Evolutionary conservation across 2,888 invertebrate genomes (phyloP).

Genomic region (Melanotus villosus): DNA sequence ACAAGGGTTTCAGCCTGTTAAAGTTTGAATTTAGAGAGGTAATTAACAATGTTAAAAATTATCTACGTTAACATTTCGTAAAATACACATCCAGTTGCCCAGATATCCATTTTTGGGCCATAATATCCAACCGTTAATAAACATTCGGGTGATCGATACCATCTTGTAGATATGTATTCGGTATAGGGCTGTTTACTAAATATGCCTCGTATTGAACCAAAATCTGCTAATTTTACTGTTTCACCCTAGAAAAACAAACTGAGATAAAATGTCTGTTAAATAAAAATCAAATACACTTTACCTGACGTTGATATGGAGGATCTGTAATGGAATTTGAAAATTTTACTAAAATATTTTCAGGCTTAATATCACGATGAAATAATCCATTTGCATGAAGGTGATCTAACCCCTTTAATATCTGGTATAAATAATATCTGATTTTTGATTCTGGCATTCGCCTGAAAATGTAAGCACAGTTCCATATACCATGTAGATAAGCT

Average conservation of each 20-base stretch:
- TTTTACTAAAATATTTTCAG: slow-evolving; percentile 79
- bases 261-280: too few species aligned
- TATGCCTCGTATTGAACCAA: slow-evolving; percentile 75
- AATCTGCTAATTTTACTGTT: slow-evolving; percentile 74
- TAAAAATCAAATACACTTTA: not conserved
- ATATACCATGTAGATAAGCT: too few species aligned
- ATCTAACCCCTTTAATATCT: slow-evolving; percentile 74
- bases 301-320: slow-evolving; percentile 12
- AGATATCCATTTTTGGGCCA: slow-evolving; percentile 80
- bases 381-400: slow-evolving; percentile 75
- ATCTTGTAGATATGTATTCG: slow-evolving; percentile 80
- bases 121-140: slow-evolving; percentile 77
- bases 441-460: slow-evolving; percentile 70
- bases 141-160: slow-evolving; percentile 81
- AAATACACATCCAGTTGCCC: slow-evolving; percentile 80
- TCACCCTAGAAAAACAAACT: slow-evolving; percentile 67
- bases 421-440: slow-evolving; percentile 74
- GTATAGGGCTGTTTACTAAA: slow-evolving; percentile 76
- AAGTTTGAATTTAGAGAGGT: not conserved
- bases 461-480: slow-evolving; percentile 57
- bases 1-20: slow-evolving; percentile 76
- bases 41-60: slow-evolving; percentile 17
- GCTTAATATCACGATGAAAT: slow-evolving; percentile 81
- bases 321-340: slow-evolving; percentile 56
- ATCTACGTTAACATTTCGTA: slow-evolving; percentile 76